Evolutionary conservation across 2,113 vertebrate genomes (phyloP).

Genomic region (Turdus rufiventris): DNA sequence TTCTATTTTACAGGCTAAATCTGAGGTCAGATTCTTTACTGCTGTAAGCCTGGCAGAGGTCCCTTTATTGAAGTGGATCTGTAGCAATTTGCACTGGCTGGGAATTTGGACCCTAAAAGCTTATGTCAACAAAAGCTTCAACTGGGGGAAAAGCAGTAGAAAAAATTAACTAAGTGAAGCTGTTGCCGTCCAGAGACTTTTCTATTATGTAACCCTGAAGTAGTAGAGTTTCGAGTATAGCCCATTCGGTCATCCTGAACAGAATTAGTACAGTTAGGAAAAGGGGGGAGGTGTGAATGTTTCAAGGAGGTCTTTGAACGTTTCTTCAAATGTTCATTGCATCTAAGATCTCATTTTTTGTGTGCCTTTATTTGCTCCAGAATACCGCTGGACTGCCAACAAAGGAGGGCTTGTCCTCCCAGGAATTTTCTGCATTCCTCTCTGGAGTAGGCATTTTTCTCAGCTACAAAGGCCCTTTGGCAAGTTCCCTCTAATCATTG

Average conservation of each 20-base stretch:
- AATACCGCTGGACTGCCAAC: slow-evolving; percentile 83
- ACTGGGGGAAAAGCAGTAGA: slow-evolving; percentile 39
- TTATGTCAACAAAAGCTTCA: slow-evolving; percentile 60
- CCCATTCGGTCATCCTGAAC: slow-evolving; percentile 61
- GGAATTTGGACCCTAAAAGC: slow-evolving; percentile 31
- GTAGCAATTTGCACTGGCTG: slow-evolving; percentile 31
- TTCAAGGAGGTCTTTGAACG: slow-evolving; percentile 80
- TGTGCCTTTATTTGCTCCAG: slow-evolving; percentile 91
- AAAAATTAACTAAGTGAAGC: slow-evolving; percentile 51
- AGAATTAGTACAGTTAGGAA: slow-evolving; percentile 52
- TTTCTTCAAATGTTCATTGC: slow-evolving; percentile 87
- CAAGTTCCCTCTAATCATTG: slow-evolving; percentile 92
- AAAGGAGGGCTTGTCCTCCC: slow-evolving; percentile 92
- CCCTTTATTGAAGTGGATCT: slow-evolving; percentile 15
- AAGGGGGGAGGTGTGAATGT: slow-evolving; percentile 52
- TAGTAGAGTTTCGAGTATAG: slow-evolving; percentile 47
- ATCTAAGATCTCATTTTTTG: slow-evolving; percentile 86
- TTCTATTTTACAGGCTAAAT: slow-evolving; percentile 3
- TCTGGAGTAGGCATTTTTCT: slow-evolving; percentile 94
- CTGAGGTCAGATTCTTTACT: background rate
- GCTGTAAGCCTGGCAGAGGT: background rate
- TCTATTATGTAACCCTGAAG: slow-evolving; percentile 40
- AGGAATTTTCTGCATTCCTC: slow-evolving; percentile 97
- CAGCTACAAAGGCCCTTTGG: slow-evolving; percentile 92
- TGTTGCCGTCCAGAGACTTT: slow-evolving; percentile 48